These are phyloP conservation scores for Bufo gargarizans DNA, from an alignment of 2,113 vertebrate genomes.

Conservation along the genomic window DNA sequence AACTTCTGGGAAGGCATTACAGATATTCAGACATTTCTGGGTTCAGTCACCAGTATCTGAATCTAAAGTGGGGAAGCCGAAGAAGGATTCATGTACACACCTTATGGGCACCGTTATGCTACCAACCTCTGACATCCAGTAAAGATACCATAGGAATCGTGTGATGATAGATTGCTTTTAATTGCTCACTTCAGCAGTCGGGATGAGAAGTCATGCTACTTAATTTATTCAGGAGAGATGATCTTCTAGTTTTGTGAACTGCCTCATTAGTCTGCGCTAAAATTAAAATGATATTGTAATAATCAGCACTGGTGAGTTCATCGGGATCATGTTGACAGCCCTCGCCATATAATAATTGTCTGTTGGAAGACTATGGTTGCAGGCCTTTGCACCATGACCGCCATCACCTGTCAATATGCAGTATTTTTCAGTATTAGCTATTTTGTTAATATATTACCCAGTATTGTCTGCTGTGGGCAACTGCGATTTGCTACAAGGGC, in stretches of 20 bases:
- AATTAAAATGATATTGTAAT: slow-evolving; percentile 13
- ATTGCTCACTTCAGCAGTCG: slow-evolving; percentile 32
- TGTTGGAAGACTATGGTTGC: neutral
- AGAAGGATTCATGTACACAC: too few species aligned
- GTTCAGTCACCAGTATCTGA: too few species aligned
- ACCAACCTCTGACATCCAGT: slow-evolving; percentile 1
- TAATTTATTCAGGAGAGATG: slow-evolving; percentile 39
- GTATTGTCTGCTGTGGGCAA: neutral
- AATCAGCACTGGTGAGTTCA: neutral
- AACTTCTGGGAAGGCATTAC: too few species aligned
- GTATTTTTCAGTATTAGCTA: neutral
- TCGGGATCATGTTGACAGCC: neutral
- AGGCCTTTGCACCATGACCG: neutral
- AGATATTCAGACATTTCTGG: too few species aligned
- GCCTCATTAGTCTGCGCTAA: slow-evolving; percentile 16
- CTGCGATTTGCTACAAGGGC: too few species aligned
- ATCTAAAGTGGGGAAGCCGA: too few species aligned
- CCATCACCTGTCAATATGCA: neutral
- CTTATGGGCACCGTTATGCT: neutral
- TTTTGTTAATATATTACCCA: too few species aligned
- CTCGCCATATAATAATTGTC: neutral
- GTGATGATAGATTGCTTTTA: slow-evolving; percentile 22
- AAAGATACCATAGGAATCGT: neutral
- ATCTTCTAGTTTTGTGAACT: neutral
- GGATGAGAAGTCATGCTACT: slow-evolving; percentile 11